Percentiles rank a stretch among this genome's conserved stretches.
Evolutionary conservation across 2,888 invertebrate species (phyloP).

Genomic region (Cephus pulcher): DNA sequence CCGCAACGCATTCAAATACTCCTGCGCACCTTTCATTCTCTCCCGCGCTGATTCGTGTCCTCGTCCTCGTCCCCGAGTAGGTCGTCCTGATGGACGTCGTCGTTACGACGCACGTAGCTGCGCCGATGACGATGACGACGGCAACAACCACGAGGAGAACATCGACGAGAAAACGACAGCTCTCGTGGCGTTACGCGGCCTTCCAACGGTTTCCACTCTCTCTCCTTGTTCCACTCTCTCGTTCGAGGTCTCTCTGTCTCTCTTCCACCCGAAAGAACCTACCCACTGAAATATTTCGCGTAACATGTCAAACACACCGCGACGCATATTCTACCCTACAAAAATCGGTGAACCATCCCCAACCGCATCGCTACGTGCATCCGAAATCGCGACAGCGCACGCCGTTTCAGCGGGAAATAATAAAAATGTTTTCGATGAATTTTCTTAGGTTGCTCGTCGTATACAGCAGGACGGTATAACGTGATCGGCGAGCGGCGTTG

Average conservation of each 20-base stretch:
- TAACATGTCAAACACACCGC: not conserved
- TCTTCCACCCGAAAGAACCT: not conserved
- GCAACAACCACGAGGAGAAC: not conserved
- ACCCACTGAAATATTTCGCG: not conserved
- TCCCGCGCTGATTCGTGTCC: not conserved
- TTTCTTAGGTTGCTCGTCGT: slow-evolving; percentile 51
- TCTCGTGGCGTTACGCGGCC: not conserved
- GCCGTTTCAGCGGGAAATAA: slow-evolving; percentile 23
- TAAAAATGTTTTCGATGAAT: slow-evolving; percentile 60
- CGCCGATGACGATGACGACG: not conserved
- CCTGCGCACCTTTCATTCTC: not conserved
- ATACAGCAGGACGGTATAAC: slow-evolving; percentile 24
- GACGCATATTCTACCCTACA: not conserved
- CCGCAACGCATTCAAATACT: not conserved
- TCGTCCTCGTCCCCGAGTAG: not conserved
- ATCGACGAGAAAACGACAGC: not conserved
- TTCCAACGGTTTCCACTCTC: not conserved
- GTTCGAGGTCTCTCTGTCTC: not conserved
- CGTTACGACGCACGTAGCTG: not conserved
- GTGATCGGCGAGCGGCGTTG: slow-evolving; percentile 12
- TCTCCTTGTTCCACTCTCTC: slow-evolving; percentile 3
- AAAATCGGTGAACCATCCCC: not conserved
- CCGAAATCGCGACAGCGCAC: not conserved
- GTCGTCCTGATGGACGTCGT: not conserved
- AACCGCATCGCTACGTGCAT: slow-evolving; percentile 6